Base-by-base conservation (phyloP, 2,797 vertebrate species). In the Agapornis canus region DNA sequence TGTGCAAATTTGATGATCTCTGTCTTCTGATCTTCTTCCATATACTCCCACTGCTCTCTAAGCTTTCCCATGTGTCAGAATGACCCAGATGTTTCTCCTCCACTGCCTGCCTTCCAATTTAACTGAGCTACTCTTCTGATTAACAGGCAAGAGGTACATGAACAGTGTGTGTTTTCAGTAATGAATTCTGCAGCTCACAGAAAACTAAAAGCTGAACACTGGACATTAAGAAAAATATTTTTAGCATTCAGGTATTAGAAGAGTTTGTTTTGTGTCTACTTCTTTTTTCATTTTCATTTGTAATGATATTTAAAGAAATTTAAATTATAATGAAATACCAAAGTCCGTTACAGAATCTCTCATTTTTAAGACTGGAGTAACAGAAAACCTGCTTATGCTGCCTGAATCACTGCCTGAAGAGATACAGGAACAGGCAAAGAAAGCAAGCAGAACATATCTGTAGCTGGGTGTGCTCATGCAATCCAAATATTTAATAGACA, bases 401-500 rank as follows among this genome's bases (percentile, higher is more conserved):
- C 39, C 73, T 60, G 9, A 43, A 75, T 71, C 57, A 32, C 59
- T 90, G 89, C 66, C 73, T 79, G 35, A 76, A 84, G 54, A 90
- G 63, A 86, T 20, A 77, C 10, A 86, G 43, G 42, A 92, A 66
- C 19, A 66, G 37, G 43, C 64, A 86, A 72, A 92, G 66, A 80
- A 89, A 73, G 63, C 22, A 72, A 82, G 64, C 43, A 87, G 86
- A 73, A 77, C 68, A 51, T 25, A 69, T 71, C 51, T 92, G 71
- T 86, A 68, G 48, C 77, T 76, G 66, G 31, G 43, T 56, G n/a
- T 59, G 68, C 52, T 94, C 48, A 45, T 4, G 73, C 66, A 95
- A 80, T 89, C 56, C 64, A 92, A 94, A 93, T 57, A 92, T 68
- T 93, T 89, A 90, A 86, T 31, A 91, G 54, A 39, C 14, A 73